phyloP scores from a whole-genome alignment of 2,797 vertebrate genomes.

The Molossus molossus region DNA sequence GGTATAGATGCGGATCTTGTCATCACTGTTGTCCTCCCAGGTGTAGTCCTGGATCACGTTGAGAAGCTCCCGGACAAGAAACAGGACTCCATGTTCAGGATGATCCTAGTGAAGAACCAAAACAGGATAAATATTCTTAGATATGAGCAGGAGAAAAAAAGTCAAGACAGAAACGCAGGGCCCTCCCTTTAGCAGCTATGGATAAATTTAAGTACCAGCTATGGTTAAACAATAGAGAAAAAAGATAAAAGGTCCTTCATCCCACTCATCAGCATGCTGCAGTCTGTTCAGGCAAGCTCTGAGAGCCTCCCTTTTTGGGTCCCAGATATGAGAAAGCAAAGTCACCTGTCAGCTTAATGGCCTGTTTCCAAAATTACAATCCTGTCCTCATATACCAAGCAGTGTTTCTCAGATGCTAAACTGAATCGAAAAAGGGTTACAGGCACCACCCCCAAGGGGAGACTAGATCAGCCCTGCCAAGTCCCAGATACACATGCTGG shows the following conservation, averaged over 20 bases:
- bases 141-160: background rate
- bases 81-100: slow-evolving; percentile 97
- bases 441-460: too few relatives aligned
- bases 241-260: background rate
- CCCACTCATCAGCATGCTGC: background rate
- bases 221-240: background rate
- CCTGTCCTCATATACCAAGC: background rate
- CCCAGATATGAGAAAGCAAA: background rate
- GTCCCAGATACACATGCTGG: too few relatives aligned
- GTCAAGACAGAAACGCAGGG: background rate
- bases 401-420: too few relatives aligned
- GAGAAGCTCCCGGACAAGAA: slow-evolving; percentile 96
- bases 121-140: slow-evolving; percentile 30
- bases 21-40: slow-evolving; percentile 97
- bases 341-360: slow-evolving; percentile 77
- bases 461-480: too few relatives aligned
- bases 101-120: slow-evolving; percentile 92
- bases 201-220: background rate
- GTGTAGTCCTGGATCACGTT: slow-evolving; percentile 99
- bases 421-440: too few relatives aligned
- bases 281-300: background rate
- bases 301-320: slow-evolving; percentile 35
- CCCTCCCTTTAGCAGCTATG: slow-evolving; percentile 6
- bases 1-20: slow-evolving; percentile 96
- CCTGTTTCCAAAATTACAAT: slow-evolving; percentile 75